phyloP scores from a whole-genome alignment of 92 coral and sea anemone species.

The Epizoanthus illoricatus region DNA sequence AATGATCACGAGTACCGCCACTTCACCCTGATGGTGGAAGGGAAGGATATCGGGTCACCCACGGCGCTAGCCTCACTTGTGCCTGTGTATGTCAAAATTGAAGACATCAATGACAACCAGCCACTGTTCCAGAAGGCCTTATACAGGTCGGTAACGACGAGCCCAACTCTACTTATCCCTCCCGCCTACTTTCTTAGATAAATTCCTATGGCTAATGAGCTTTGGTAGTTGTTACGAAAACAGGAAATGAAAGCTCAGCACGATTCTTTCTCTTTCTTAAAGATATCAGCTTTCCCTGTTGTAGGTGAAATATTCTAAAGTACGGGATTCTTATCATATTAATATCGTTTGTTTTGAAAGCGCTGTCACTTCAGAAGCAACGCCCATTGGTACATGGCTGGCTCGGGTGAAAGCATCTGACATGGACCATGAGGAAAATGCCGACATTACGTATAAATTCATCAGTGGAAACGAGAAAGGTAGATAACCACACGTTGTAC shows the following conservation, averaged over 20 bases:
- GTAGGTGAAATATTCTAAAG: neutral
- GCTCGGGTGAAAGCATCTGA: constrained; percentile 64
- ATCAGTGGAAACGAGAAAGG: constrained; percentile 70
- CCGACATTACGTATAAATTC: constrained; percentile 64
- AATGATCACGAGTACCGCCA: constrained; percentile 73
- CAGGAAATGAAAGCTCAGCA: no score
- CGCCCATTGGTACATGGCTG: constrained; percentile 55
- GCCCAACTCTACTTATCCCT: no score
- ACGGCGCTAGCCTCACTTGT: constrained; percentile 75
- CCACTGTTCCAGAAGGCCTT: constrained; percentile 63
- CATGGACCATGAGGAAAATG: constrained; percentile 61
- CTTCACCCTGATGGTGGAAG: constrained; percentile 76
- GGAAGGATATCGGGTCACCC: constrained; percentile 86
- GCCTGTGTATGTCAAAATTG: constrained; percentile 81
- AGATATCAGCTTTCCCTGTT: neutral
- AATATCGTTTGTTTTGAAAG: constrained; percentile 21
- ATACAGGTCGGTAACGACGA: constrained; percentile 67
- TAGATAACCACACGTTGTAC: neutral
- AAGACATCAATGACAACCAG: constrained; percentile 83
- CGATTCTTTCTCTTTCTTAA: no score
- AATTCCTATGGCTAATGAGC: no score
- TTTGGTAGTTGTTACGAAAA: no score
- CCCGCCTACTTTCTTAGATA: no score
- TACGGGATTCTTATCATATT: neutral
- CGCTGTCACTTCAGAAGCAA: constrained; percentile 59